Conservation (phyloP, 2,113 vertebrate species). For the Dromas ardeola region DNA sequence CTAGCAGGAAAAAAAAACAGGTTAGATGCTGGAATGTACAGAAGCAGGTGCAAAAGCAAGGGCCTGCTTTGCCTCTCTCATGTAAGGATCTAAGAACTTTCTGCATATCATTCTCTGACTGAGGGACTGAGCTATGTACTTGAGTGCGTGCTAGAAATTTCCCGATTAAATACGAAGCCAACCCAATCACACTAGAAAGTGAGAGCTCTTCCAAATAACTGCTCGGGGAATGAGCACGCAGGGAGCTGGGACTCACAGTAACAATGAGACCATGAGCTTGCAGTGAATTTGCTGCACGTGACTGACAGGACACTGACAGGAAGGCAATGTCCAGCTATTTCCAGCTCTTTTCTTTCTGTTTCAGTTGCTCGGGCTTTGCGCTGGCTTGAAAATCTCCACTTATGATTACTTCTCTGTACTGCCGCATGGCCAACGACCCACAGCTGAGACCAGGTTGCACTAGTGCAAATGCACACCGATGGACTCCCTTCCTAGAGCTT, state of each 20-base stretch:
- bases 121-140: background rate
- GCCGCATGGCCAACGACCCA: rapidly evolving
- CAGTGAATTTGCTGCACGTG: background rate
- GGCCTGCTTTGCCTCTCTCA: background rate
- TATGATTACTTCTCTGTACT: background rate
- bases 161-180: background rate
- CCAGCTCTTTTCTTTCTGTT: constrained; percentile 43
- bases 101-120: rapidly evolving
- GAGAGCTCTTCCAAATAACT: background rate
- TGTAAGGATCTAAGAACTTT: background rate
- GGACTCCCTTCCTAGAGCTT: background rate
- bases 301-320: background rate
- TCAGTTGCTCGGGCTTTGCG: background rate
- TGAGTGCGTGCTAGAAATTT: background rate
- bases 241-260: background rate
- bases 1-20: background rate
- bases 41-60: background rate
- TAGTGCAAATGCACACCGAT: rapidly evolving
- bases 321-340: background rate
- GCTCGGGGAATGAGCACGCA: rapidly evolving
- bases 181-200: rapidly evolving
- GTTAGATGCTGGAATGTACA: background rate
- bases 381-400: background rate
- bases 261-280: background rate
- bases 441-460: background rate